Conservation (phyloP, 1,140 invertebrate genomes). For the Ladona fulva region DNA sequence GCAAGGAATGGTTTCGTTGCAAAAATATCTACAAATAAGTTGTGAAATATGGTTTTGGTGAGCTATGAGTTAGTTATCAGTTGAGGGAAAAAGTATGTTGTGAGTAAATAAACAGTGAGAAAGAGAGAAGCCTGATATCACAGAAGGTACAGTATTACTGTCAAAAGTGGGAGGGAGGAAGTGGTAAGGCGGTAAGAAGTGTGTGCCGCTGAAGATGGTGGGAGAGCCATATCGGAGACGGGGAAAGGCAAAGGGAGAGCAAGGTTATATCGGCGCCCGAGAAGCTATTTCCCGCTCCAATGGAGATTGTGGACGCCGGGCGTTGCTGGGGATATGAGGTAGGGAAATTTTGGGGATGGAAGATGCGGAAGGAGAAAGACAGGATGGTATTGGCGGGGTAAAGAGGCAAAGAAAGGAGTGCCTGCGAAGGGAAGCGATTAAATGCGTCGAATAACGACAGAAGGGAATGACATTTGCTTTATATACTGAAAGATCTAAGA, state of each 20-base stretch:
- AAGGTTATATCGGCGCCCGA: constrained; percentile 2
- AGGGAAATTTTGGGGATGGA: constrained; percentile 1
- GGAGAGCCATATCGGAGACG: neutral
- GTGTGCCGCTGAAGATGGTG: too few species aligned
- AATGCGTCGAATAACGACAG: too few species aligned
- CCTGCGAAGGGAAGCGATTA: neutral
- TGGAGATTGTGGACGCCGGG: neutral
- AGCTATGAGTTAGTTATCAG: too few species aligned
- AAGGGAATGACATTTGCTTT: too few species aligned
- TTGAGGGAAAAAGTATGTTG: too few species aligned
- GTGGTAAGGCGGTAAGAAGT: neutral
- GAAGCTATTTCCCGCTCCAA: constrained; percentile 7
- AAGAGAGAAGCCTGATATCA: too few species aligned
- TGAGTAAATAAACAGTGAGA: too few species aligned
- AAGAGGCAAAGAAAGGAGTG: neutral
- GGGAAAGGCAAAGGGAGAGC: neutral
- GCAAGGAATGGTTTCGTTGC: too few species aligned
- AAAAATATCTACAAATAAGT: too few species aligned
- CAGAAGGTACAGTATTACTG: neutral
- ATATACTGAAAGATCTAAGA: too few species aligned
- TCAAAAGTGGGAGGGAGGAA: neutral
- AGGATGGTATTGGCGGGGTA: neutral
- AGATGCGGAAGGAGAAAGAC: neutral
- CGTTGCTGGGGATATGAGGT: neutral
- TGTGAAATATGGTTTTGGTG: too few species aligned